phyloP scores from a whole-genome alignment of 2,113 vertebrate genomes.

The Abramis brama region DNA sequence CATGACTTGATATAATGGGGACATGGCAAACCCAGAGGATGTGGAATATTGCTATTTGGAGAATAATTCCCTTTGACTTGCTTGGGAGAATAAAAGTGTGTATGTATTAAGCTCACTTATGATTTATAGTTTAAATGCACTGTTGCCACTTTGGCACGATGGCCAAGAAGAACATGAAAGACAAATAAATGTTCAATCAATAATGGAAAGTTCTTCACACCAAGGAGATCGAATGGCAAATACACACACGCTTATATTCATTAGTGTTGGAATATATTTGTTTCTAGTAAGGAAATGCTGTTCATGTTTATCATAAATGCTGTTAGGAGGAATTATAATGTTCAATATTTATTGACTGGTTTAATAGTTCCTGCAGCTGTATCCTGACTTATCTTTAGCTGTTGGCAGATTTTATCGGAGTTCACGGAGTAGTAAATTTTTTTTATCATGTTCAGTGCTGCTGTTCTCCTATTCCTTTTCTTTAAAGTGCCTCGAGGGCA shows the following conservation, averaged over 20 bases:
- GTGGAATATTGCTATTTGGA: neutral
- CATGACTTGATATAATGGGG: slow-evolving; percentile 16
- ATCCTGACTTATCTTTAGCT: neutral
- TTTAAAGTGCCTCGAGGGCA: neutral
- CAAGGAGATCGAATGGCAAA: neutral
- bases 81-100: neutral
- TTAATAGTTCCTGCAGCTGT: slow-evolving; percentile 10
- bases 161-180: too few species aligned
- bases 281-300: neutral
- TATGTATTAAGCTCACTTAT: neutral
- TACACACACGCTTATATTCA: neutral
- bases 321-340: neutral
- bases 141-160: neutral
- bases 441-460: neutral
- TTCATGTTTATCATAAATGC: neutral
- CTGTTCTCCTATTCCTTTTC: neutral
- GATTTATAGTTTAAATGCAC: neutral
- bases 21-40: slow-evolving; percentile 13
- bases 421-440: slow-evolving; percentile 10
- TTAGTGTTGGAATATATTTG: neutral
- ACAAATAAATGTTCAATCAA: neutral
- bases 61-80: neutral
- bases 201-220: neutral
- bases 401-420: neutral
- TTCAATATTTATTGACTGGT: neutral